These are phyloP conservation scores for Callopanchax toddi DNA, from an alignment of 2,113 vertebrate species.

Conservation along the genomic window DNA sequence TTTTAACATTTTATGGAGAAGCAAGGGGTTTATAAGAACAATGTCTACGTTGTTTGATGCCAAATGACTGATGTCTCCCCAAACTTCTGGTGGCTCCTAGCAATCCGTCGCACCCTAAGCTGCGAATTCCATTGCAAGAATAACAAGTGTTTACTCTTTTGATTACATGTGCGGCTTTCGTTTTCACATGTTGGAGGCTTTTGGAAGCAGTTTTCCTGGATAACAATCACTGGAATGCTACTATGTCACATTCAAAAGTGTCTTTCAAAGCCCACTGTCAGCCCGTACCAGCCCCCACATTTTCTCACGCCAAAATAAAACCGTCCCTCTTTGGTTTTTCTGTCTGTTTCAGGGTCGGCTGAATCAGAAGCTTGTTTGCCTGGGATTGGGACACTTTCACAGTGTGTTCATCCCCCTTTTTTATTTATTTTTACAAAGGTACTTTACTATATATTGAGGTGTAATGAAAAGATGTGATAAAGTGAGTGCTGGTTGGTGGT, in stretches of 20 bases:
- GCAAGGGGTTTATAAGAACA: conserved; percentile 27
- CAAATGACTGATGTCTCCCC: conserved; percentile 28
- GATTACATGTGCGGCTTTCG: conserved; percentile 37
- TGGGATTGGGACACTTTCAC: conserved; percentile 21
- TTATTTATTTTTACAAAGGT: conserved; percentile 11
- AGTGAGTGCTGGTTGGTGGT: conserved; percentile 51
- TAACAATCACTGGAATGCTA: conserved; percentile 76
- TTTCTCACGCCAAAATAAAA: conserved; percentile 75
- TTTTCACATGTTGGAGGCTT: conserved; percentile 58
- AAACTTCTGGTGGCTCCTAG: conserved; percentile 55
- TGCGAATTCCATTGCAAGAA: conserved; percentile 50
- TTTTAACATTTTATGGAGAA: conserved; percentile 13
- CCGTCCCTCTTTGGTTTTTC: conserved; percentile 35
- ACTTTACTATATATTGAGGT: conserved; percentile 38
- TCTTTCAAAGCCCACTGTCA: conserved; percentile 68
- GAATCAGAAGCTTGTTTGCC: conserved; percentile 26
- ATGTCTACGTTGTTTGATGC: conserved; percentile 37
- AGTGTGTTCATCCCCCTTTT: conserved; percentile 52
- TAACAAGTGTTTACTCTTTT: conserved; percentile 65
- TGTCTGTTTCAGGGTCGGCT: conserved; percentile 41
- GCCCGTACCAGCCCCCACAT: conserved; percentile 50
- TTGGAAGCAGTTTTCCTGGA: conserved; percentile 50
- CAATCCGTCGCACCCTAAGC: conserved; percentile 38
- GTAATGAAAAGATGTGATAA: conserved; percentile 52
- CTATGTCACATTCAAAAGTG: conserved; percentile 72